phyloP scores from a whole-genome alignment of 2,888 invertebrate species.

The Andricus quercusramuli region DNA sequence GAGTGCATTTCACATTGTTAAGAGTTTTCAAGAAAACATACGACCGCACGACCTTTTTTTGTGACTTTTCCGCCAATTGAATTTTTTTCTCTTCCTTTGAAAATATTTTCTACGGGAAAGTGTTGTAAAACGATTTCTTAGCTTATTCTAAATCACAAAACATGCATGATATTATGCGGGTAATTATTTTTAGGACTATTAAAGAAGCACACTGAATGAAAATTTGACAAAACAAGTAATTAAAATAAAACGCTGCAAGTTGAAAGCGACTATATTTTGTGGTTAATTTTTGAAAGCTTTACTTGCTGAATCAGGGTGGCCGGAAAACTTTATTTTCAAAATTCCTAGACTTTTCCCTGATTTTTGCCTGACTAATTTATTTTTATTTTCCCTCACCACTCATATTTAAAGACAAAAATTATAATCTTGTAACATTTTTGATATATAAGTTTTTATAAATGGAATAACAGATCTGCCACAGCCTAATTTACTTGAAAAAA shows the following conservation, averaged over 20 bases:
- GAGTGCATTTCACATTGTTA: slow-evolving; percentile 66
- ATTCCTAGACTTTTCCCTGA: no score
- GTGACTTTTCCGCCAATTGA: neutral
- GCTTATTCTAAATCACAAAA: neutral
- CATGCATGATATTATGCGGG: neutral
- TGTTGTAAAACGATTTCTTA: neutral
- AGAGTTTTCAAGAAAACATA: neutral
- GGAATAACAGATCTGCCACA: no score
- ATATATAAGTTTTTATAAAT: no score
- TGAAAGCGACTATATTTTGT: no score
- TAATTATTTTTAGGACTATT: neutral
- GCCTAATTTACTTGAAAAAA: no score
- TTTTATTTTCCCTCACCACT: no score
- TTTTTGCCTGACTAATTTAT: no score
- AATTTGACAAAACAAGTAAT: neutral
- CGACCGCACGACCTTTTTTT: neutral
- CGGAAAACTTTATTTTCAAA: no score
- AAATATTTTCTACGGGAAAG: neutral
- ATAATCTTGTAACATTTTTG: no score
- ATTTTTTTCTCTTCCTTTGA: neutral
- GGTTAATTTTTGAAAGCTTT: neutral
- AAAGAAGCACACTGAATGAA: neutral
- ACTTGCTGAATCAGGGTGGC: neutral
- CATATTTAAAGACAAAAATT: no score
- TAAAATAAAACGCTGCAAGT: no score